Conservation (phyloP, 1,140 invertebrate species). For the Zaprionus capensis region DNA sequence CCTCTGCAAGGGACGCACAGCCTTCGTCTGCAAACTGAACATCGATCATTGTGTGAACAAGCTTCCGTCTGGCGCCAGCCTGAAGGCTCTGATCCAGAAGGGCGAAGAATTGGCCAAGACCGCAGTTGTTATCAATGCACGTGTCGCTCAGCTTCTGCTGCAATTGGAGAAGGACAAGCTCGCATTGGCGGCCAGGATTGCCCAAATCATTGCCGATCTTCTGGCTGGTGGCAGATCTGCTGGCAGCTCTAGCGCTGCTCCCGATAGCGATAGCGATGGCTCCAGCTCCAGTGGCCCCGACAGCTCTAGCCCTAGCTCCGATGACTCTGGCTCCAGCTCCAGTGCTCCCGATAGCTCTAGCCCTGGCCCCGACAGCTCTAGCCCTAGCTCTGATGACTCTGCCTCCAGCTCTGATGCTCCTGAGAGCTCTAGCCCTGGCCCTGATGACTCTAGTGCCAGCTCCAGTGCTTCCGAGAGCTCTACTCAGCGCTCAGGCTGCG, state of each 20-base stretch:
- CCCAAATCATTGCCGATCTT: neutral
- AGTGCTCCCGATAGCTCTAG: neutral
- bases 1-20: constrained; percentile 2
- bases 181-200: neutral
- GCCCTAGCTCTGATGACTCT: neutral
- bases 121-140: neutral
- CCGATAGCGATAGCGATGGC: neutral
- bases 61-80: neutral
- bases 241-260: neutral
- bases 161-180: constrained; percentile 3
- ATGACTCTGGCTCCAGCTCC: neutral
- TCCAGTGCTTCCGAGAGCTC: neutral
- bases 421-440: neutral
- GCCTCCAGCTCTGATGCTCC: neutral
- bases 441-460: neutral
- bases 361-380: neutral
- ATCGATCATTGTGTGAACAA: neutral
- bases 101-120: neutral
- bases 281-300: neutral
- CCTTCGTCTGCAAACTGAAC: neutral
- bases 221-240: neutral
- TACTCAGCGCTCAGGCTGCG: neutral
- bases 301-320: neutral
- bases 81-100: neutral
- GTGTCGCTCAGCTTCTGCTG: neutral